Percentiles rank a stretch among this genome's conserved stretches.
Evolutionary conservation across 2,888 invertebrate species (phyloP).

Genomic region (Eupeodes latifasciatus): DNA sequence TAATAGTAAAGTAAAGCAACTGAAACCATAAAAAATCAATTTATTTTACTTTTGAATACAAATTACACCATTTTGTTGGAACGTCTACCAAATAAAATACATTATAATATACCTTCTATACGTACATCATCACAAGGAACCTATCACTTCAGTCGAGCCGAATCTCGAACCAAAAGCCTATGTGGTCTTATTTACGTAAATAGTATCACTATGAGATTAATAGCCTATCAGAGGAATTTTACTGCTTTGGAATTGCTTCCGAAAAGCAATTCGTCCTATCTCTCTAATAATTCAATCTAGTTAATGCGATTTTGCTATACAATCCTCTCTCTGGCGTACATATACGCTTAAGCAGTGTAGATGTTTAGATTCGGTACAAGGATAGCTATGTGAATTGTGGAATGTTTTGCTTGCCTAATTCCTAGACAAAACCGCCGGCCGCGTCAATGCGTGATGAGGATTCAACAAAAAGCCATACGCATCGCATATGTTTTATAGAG

Average conservation of each 20-base stretch:
- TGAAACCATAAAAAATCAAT: too few species aligned
- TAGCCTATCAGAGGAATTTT: conserved; percentile 31
- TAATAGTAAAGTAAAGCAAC: too few species aligned
- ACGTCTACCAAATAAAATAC: too few species aligned
- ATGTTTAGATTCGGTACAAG: background rate
- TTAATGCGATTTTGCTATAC: conserved; percentile 46
- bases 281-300: conserved; percentile 46
- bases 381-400: too few species aligned
- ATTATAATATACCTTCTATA: background rate
- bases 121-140: background rate
- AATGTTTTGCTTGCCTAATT: background rate
- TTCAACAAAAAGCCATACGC: background rate
- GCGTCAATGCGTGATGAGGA: background rate
- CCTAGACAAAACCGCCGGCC: background rate
- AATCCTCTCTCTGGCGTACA: conserved; percentile 10
- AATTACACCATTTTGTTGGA: too few species aligned
- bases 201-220: conserved; percentile 14
- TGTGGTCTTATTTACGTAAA: conserved; percentile 16
- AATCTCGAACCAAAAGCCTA: background rate
- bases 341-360: background rate
- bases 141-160: too few species aligned
- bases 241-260: conserved; percentile 13
- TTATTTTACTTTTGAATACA: too few species aligned
- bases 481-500: background rate
- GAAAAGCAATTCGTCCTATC: conserved; percentile 22